A percentile compares a stretch with the other conserved stretches of the same genome.
Conservation (phyloP, 64 coral and sea anemone genomes). For the Exaiptasia diaphana region DNA sequence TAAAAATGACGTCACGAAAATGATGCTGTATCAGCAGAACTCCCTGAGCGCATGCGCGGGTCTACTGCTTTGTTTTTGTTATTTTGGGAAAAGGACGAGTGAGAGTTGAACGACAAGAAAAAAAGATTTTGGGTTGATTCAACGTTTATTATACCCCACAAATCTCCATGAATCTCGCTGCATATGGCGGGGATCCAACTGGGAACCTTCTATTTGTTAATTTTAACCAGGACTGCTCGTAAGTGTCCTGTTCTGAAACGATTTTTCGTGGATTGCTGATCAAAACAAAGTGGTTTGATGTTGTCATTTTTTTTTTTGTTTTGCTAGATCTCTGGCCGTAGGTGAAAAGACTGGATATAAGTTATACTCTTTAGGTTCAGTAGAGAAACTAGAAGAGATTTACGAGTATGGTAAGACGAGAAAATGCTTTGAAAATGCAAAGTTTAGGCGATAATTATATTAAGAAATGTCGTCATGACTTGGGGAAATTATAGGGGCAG, state of each 20-base stretch:
- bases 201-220: constrained; percentile 88
- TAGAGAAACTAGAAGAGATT: constrained; percentile 96
- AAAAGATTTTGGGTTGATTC: constrained; percentile 27
- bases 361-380: constrained; percentile 83
- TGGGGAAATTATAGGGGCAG: too few relatives aligned
- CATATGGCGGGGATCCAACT: constrained; percentile 95
- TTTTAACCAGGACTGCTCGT: constrained; percentile 92
- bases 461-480: neutral
- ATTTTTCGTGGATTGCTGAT: neutral
- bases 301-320: constrained; percentile 30
- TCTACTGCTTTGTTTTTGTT: constrained; percentile 60
- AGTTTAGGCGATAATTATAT: neutral
- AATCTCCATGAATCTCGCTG: constrained; percentile 93
- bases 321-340: constrained; percentile 79
- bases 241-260: too few relatives aligned
- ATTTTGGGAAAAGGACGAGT: constrained; percentile 51
- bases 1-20: neutral
- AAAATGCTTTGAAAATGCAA: neutral
- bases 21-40: neutral
- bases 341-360: constrained; percentile 94
- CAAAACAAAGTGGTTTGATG: neutral
- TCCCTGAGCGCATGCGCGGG: neutral
- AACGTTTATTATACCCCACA: neutral
- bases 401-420: constrained; percentile 85
- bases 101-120: neutral